A percentile compares a stretch with the other conserved stretches of the same genome.
Conservation (phyloP, 2,888 invertebrate genomes). For the Lasioglossum marginatum region DNA sequence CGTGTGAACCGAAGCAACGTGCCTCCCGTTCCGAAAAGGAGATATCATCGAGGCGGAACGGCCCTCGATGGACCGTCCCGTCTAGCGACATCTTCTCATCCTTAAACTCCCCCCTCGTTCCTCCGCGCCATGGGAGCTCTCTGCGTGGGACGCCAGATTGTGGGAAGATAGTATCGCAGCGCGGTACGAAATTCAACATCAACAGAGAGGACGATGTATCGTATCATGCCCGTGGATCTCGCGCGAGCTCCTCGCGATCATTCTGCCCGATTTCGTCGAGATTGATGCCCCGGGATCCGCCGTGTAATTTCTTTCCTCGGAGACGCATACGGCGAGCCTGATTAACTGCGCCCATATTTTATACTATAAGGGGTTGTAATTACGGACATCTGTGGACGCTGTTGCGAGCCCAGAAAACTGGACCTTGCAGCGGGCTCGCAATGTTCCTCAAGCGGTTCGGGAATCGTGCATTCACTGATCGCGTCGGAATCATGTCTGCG, state of each 20-base stretch:
- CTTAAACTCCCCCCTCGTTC: conserved; percentile 11
- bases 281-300: conserved; percentile 33
- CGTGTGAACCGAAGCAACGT: conserved; percentile 72
- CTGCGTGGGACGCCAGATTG: conserved; percentile 69
- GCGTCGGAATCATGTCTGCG: neutral
- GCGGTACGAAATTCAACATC: conserved; percentile 58
- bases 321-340: conserved; percentile 26
- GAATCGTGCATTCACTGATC: neutral
- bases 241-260: conserved; percentile 46
- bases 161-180: conserved; percentile 62
- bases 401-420: neutral
- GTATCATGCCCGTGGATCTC: conserved; percentile 51
- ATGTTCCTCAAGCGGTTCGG: neutral
- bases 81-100: conserved; percentile 52
- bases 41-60: conserved; percentile 63
- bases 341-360: conserved; percentile 50
- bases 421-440: neutral
- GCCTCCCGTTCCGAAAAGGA: conserved; percentile 62
- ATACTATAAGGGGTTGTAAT: conserved; percentile 30
- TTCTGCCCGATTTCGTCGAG: conserved; percentile 52
- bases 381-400: conserved; percentile 17
- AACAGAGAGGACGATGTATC: conserved; percentile 35
- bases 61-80: conserved; percentile 47
- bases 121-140: conserved; percentile 47
- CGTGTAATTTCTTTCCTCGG: conserved; percentile 24